A percentile compares a stretch with the other conserved stretches of the same genome.
These are phyloP conservation scores for Sylvilagus floridanus DNA, from an alignment of 2,797 vertebrate species.

Conservation along the genomic window DNA sequence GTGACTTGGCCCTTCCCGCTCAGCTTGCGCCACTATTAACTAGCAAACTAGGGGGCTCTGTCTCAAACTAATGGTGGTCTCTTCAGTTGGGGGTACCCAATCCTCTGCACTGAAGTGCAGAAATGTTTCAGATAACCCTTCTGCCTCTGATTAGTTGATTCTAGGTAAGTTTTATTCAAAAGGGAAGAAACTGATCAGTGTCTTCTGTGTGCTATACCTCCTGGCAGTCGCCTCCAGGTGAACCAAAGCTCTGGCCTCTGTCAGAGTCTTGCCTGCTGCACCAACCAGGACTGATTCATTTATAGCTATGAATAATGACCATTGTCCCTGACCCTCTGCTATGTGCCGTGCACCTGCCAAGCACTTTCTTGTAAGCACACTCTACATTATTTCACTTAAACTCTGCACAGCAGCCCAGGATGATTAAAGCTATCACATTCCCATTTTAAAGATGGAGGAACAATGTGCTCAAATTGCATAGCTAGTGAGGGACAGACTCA, in stretches of 20 bases:
- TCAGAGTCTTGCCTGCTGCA: neutral
- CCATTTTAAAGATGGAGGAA: slow-evolving; percentile 30
- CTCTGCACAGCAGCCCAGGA: slow-evolving; percentile 1
- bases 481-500: neutral
- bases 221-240: neutral
- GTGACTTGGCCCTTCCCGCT: neutral
- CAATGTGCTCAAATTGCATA: neutral
- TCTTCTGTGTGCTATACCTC: neutral
- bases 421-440: neutral
- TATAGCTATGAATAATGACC: neutral
- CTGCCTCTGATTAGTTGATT: neutral
- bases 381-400: slow-evolving; percentile 38
- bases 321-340: neutral
- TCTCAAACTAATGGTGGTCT: neutral
- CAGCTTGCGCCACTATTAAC: neutral
- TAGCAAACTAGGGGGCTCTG: neutral
- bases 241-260: neutral
- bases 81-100: neutral
- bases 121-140: neutral
- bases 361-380: neutral
- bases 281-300: neutral
- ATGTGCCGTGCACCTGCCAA: neutral
- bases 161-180: neutral
- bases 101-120: neutral
- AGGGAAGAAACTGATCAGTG: neutral